Evolutionary conservation across 2,888 invertebrate species (phyloP), one percentile per base, ranked within the genome.

Genomic region (Resseliella maxima): DNA sequence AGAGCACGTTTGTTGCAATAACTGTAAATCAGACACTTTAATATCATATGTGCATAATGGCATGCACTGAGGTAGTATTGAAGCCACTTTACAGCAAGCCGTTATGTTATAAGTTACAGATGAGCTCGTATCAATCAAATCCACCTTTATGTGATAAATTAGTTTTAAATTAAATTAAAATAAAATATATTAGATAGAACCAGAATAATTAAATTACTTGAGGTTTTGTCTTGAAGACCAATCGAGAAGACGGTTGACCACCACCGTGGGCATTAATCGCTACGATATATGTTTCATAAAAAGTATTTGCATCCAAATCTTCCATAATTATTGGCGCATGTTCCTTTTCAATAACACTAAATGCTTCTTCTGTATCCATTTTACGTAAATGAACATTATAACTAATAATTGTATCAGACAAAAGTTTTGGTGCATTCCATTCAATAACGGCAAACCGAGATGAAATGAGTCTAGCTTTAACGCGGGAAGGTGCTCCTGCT

Each of bases 21-120:
- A 92, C 89, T 95, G 93, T 87, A 96, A 92, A 90, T 96, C 96
- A 3, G 94, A 94, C 94, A 97, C 95, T 89, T 94, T 95, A 86
- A 96, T 96, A 89, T 96, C 94, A 90, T 96, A 96, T 0, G 95
- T 94, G 89, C 96, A 97, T 18, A 97, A 92, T 0, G 96, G 95
- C 91, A 95, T 92, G 89, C 96, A 96, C 87, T 91, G 90, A 8
- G 91, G 90, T 88, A 90, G 86, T 45, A 91, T 88, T 21, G 94
- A 94, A 6, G 95, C 95, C 1, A 93, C 92, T 45, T 94, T 93
- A 90, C 96, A 97, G 89, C 96, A 97, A 6, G 94, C 93, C 0
- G 95, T 95, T 89, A 96, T 94, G 90, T 96, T 96, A 92, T 96
- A 96, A 3, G 92, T 91, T 86, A 93, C 92, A 8, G 94, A 92